Evolutionary conservation across 2,113 vertebrate species (phyloP).

Genomic region (Lagopus leucura): DNA sequence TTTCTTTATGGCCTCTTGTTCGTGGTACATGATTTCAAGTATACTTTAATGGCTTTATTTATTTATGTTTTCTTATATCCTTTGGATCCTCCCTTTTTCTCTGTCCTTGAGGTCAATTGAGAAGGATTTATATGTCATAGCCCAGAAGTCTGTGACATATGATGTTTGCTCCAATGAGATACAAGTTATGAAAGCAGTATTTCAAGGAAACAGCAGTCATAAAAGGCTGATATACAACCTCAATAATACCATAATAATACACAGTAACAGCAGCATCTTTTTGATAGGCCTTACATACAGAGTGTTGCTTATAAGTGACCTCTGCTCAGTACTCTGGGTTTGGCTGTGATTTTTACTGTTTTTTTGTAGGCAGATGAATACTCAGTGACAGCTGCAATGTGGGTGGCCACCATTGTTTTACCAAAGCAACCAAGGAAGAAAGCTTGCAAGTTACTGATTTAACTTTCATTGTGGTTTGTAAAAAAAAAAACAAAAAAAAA

Average conservation of each 20-base stretch:
- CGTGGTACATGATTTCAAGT: fast-evolving
- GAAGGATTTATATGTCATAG: neutral
- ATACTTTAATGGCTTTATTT: neutral
- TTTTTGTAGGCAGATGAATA: neutral
- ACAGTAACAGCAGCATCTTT: neutral
- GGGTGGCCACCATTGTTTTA: constrained; percentile 33
- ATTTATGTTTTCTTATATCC: neutral
- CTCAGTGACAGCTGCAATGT: neutral
- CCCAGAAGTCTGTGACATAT: fast-evolving
- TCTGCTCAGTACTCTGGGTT: neutral
- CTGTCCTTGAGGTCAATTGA: neutral
- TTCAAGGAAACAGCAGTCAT: neutral
- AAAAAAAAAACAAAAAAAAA: neutral
- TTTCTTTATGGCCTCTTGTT: neutral
- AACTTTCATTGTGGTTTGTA: neutral
- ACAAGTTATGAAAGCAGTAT: neutral
- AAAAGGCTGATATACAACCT: neutral
- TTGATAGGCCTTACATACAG: neutral
- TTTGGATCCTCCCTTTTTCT: neutral
- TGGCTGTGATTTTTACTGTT: neutral
- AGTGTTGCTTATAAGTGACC: neutral
- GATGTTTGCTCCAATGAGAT: neutral
- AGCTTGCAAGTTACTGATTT: constrained; percentile 27
- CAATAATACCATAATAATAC: neutral
- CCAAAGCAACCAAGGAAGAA: neutral